A percentile compares a stretch with the other conserved stretches of the same genome.
Evolutionary conservation across 2,888 invertebrate genomes (phyloP).

Genomic region (Meteorus cinctellus): DNA sequence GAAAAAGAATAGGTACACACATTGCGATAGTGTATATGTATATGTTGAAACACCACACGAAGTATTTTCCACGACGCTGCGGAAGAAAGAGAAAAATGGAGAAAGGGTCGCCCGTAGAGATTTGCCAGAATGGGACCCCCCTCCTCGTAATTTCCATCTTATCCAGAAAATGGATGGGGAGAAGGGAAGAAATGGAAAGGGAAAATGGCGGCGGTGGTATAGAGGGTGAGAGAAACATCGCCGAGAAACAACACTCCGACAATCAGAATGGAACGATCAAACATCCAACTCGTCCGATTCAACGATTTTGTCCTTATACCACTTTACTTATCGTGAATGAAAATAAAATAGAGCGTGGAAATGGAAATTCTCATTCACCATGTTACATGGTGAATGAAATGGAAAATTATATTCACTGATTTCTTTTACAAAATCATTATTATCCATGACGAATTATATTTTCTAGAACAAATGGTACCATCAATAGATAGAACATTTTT

Average conservation of each 20-base stretch:
- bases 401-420: constrained; percentile 10
- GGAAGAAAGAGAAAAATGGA: constrained; percentile 34
- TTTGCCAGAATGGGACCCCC: constrained; percentile 40
- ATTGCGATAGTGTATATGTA: background rate
- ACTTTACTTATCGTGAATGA: constrained; percentile 56
- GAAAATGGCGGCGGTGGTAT: constrained; percentile 35
- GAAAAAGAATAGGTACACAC: background rate
- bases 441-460: background rate
- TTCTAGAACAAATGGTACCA: background rate
- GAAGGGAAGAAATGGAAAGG: constrained; percentile 57
- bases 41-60: background rate
- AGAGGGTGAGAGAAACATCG: constrained; percentile 36
- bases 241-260: constrained; percentile 57
- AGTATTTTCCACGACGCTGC: constrained; percentile 27
- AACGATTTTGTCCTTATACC: constrained; percentile 42
- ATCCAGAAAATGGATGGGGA: constrained; percentile 62
- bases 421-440: background rate
- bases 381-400: constrained; percentile 28
- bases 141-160: constrained; percentile 64
- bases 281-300: constrained; percentile 50
- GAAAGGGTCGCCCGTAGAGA: constrained; percentile 43
- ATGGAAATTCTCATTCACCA: constrained; percentile 50
- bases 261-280: constrained; percentile 62
- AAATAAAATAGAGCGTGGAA: constrained; percentile 55
- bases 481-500: background rate